A percentile compares a stretch with the other conserved stretches of the same genome.
Conservation (phyloP, 2,797 vertebrate genomes). For the Ctenochaetus hawaiiensis region DNA sequence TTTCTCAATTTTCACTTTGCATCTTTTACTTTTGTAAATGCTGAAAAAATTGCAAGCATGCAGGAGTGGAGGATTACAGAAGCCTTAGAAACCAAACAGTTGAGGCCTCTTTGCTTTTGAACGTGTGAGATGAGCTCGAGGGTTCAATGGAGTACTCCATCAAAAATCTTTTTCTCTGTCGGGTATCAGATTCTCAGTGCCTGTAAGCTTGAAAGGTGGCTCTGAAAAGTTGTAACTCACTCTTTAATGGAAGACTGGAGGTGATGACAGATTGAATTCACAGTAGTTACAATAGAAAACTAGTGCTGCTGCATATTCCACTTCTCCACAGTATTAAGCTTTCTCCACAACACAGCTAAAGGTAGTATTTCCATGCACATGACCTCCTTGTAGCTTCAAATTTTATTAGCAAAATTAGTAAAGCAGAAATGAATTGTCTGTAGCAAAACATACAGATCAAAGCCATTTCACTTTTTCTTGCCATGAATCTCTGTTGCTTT, state of each 20-base stretch:
- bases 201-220: constrained; percentile 3
- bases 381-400: background rate
- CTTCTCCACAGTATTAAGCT: background rate
- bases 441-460: background rate
- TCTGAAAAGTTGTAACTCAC: constrained; percentile 8
- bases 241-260: background rate
- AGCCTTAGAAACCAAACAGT: background rate
- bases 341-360: background rate
- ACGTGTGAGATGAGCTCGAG: background rate
- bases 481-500: background rate
- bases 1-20: no score
- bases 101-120: background rate
- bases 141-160: background rate
- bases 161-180: background rate
- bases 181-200: constrained; percentile 14
- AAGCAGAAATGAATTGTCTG: background rate
- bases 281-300: background rate
- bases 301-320: background rate
- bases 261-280: constrained; percentile 12
- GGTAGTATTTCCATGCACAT: background rate
- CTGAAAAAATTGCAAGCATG: no score
- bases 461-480: background rate
- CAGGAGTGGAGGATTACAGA: background rate
- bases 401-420: background rate
- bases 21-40: no score